Conservation (phyloP, 2,888 invertebrate species). For the Acrobasis suavella region DNA sequence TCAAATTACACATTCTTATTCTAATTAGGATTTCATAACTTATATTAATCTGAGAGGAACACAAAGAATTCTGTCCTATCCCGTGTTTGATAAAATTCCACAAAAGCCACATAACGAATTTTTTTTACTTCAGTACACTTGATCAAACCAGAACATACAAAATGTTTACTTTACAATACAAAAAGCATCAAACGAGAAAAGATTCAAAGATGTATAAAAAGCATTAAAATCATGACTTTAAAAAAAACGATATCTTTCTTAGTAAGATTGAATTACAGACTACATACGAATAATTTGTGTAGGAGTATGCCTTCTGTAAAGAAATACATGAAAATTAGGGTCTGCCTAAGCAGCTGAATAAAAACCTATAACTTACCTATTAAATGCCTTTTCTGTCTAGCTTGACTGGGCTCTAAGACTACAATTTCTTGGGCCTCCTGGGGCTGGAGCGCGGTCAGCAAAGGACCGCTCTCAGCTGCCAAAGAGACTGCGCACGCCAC, state of each 20-base stretch:
- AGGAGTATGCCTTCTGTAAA: too few relatives aligned
- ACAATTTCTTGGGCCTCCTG: slow-evolving; percentile 34
- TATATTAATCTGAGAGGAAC: neutral
- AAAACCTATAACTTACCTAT: slow-evolving; percentile 50
- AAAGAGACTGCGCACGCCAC: slow-evolving; percentile 55
- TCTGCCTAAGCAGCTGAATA: too few relatives aligned
- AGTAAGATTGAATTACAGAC: too few relatives aligned
- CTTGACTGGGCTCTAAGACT: slow-evolving; percentile 35
- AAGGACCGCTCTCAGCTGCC: slow-evolving; percentile 50
- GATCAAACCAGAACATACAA: too few relatives aligned
- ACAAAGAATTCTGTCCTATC: neutral
- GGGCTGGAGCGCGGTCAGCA: slow-evolving; percentile 49
- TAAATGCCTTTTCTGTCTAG: slow-evolving; percentile 60
- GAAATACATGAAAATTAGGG: too few relatives aligned
- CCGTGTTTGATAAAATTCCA: neutral
- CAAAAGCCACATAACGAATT: neutral
- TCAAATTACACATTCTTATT: slow-evolving; percentile 9
- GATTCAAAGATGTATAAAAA: too few relatives aligned
- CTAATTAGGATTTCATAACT: neutral
- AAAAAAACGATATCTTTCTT: too few relatives aligned
- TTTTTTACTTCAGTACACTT: too few relatives aligned
- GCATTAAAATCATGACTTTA: too few relatives aligned
- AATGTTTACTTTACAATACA: too few relatives aligned
- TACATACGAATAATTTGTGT: too few relatives aligned
- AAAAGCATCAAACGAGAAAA: too few relatives aligned